These are phyloP conservation scores for Porites cylindrica DNA, from an alignment of 92 coral and sea anemone genomes.

Conservation along the genomic window DNA sequence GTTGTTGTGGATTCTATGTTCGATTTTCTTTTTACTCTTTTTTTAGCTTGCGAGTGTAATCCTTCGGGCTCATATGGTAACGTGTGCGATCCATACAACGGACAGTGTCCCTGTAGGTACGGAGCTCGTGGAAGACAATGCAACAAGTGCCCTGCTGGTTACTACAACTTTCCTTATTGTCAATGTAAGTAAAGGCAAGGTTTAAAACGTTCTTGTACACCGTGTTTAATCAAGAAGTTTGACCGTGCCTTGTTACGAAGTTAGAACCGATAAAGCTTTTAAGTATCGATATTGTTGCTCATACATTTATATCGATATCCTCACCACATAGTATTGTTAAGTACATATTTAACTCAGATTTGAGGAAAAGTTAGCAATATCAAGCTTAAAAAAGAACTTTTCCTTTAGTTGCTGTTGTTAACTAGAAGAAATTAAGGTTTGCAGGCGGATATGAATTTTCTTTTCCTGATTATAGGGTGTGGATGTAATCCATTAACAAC, in stretches of 20 bases:
- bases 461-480: constrained; percentile 71
- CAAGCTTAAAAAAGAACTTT: too few species aligned
- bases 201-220: too few species aligned
- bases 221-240: too few species aligned
- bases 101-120: constrained; percentile 84
- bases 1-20: too few species aligned
- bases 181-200: constrained; percentile 76
- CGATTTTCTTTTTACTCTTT: not conserved
- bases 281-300: too few species aligned
- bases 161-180: constrained; percentile 84
- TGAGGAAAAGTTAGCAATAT: too few species aligned
- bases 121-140: constrained; percentile 81
- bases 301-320: too few species aligned
- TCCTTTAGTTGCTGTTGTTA: too few species aligned
- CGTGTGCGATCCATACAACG: constrained; percentile 75
- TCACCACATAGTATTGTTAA: too few species aligned
- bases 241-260: too few species aligned
- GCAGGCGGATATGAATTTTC: not conserved
- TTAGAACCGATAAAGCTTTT: too few species aligned
- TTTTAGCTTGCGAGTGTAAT: constrained; percentile 83
- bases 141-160: constrained; percentile 78
- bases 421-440: not conserved
- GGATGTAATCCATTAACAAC: constrained; percentile 84
- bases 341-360: too few species aligned
- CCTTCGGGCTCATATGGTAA: constrained; percentile 68